Evolutionary conservation across 2,113 vertebrate genomes (phyloP).

Genomic region (Panurus biarmicus): DNA sequence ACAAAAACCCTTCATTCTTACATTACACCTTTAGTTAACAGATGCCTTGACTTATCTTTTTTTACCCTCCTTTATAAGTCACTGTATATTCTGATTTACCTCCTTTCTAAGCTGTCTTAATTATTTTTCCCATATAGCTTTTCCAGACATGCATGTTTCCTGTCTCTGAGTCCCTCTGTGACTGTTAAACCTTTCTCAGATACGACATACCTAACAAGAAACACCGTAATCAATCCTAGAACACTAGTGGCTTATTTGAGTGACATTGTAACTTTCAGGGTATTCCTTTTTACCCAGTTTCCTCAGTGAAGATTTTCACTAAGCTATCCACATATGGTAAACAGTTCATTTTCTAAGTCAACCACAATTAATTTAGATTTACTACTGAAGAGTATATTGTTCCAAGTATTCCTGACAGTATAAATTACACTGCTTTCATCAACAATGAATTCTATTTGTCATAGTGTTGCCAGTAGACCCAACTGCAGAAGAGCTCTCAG

Average conservation of each 20-base stretch:
- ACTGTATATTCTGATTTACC: constrained; percentile 18
- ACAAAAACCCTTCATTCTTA: not conserved
- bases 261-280: not conserved
- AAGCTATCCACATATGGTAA: not conserved
- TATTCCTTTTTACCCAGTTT: not conserved
- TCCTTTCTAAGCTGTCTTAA: not conserved
- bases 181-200: constrained; percentile 10
- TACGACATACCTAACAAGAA: not conserved
- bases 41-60: not conserved
- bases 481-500: not conserved
- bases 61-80: not conserved
- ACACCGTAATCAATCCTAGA: not conserved
- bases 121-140: constrained; percentile 30
- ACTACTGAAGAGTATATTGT: not conserved
- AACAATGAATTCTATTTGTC: not conserved
- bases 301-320: not conserved
- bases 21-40: not conserved
- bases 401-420: not conserved
- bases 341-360: not conserved
- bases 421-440: not conserved
- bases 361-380: not conserved
- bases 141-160: constrained; percentile 17
- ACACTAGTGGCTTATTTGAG: not conserved
- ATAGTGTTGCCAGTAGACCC: not conserved
- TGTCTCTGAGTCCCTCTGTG: not conserved